Evolutionary conservation across 30 jellyfish, hydroid and myxozoan species (phyloP).

Genomic region (Nemopilema nomurai): DNA sequence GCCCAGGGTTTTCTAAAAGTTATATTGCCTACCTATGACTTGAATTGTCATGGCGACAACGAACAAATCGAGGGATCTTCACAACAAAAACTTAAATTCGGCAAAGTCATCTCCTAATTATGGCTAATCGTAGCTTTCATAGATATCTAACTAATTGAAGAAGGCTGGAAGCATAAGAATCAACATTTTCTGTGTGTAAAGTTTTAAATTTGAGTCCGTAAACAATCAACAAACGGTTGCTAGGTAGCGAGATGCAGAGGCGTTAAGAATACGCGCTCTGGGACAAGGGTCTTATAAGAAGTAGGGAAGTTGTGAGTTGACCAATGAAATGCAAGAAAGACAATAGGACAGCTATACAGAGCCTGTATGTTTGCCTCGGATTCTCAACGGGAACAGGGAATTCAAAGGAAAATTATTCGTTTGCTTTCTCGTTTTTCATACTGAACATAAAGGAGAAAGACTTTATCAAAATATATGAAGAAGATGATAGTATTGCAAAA

Average conservation of each 20-base stretch:
- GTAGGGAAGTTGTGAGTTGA: neutral
- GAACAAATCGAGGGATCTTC: neutral
- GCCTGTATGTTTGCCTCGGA: slow-evolving; percentile 31
- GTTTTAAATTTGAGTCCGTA: neutral
- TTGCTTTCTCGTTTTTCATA: neutral
- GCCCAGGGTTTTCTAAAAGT: too few species aligned
- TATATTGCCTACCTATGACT: neutral
- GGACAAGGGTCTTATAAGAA: slow-evolving; percentile 2
- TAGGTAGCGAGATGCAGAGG: slow-evolving; percentile 45
- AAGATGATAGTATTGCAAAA: neutral
- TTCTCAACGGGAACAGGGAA: slow-evolving; percentile 41
- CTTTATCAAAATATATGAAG: neutral
- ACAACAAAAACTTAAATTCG: too few species aligned
- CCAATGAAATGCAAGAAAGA: slow-evolving; percentile 12
- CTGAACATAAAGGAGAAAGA: neutral
- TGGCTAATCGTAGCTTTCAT: too few species aligned
- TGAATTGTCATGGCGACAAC: neutral
- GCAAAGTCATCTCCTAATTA: too few species aligned
- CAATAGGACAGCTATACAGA: neutral
- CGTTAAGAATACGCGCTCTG: slow-evolving; percentile 32
- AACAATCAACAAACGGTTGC: slow-evolving; percentile 58
- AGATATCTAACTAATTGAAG: too few species aligned
- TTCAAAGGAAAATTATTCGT: neutral
- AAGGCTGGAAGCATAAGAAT: neutral
- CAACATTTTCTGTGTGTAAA: neutral